Base-by-base conservation (phyloP, 1,140 invertebrate species). In the Drosophila truncata region DNA sequence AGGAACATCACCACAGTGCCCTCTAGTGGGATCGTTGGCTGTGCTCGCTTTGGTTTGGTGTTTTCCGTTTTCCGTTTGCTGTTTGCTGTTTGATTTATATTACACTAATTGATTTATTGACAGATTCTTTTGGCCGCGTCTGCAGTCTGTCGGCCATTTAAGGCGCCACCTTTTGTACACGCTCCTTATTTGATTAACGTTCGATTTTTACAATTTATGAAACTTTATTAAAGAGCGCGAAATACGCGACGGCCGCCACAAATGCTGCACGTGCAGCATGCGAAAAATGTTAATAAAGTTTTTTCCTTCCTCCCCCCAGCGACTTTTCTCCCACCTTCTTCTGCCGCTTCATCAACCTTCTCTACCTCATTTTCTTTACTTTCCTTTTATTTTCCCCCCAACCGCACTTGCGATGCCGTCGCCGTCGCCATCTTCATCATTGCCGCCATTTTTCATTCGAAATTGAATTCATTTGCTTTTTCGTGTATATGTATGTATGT, bases 251-350 rank as follows among this genome's bases (percentile, higher is more conserved):
- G n/a, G 27, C 44, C 58, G 69, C 66, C 69, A 49, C 50, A 59
- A 71, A 52, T 74, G 72, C 42, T 71, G 84, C 80, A 87, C 84
- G 84, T 87, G 80, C 81, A 87, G 80, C 84, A 87, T 88, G 80
- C 85, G 85, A 90, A 84, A 87, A 84, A 87, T 87, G 84, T 87
- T 87, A 87, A 87, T 87, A 84, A 87, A 88, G 84, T 87, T 87
- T 87, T 69, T 67, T 11, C 14, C 35, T 37, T 71, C 41, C 52
- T 47, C 57, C 61, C 63, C 42, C 55, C 73, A 44, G 47, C 27
- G n/a, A 27, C 47, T 16, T 31, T 73, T 50, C 65, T 57, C 35
- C 41, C 41, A 37, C 27, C 18, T 3, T 50, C 11, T 8, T 7
- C 47, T 10, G 1, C 11, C n/a, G 7, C 18, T 33, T 13, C 49